These are phyloP conservation scores for Hyposoter dolosus DNA, from an alignment of 2,888 invertebrate genomes.

Conservation along the genomic window DNA sequence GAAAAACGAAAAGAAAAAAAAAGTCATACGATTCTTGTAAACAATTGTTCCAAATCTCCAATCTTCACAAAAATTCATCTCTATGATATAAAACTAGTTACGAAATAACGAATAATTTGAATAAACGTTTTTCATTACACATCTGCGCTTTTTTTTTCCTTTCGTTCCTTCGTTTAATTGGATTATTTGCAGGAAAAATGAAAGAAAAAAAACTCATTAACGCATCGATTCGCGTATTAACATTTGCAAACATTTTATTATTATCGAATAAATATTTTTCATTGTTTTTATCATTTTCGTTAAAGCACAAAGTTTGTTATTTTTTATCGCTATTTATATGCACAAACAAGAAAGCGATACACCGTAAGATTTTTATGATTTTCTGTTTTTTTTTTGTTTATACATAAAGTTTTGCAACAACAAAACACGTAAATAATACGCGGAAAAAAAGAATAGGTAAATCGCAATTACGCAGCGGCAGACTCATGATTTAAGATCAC, in stretches of 20 bases:
- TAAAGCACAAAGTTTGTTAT: slow-evolving; percentile 77
- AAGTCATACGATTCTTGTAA: slow-evolving; percentile 4
- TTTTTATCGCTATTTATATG: slow-evolving; percentile 69
- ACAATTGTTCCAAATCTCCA: slow-evolving; percentile 24
- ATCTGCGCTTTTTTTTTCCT: slow-evolving; percentile 45
- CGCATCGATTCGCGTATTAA: slow-evolving; percentile 65
- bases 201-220: slow-evolving; percentile 21
- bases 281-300: slow-evolving; percentile 68
- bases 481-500: slow-evolving; percentile 62
- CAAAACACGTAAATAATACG: slow-evolving; percentile 41
- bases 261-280: slow-evolving; percentile 70
- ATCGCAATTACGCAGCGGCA: slow-evolving; percentile 54
- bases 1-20: slow-evolving; percentile 3
- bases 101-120: slow-evolving; percentile 46
- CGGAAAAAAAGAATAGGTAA: slow-evolving; percentile 31
- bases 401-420: slow-evolving; percentile 67
- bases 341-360: slow-evolving; percentile 75
- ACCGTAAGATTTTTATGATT: slow-evolving; percentile 67
- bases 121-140: slow-evolving; percentile 50
- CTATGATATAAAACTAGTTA: slow-evolving; percentile 34
- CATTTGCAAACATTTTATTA: slow-evolving; percentile 78
- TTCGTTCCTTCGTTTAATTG: not conserved
- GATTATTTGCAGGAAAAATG: slow-evolving; percentile 21
- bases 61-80: slow-evolving; percentile 34
- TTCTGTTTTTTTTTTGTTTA: slow-evolving; percentile 58